Conservation (phyloP, 1,140 invertebrate genomes). For the Ceratitis capitata region DNA sequence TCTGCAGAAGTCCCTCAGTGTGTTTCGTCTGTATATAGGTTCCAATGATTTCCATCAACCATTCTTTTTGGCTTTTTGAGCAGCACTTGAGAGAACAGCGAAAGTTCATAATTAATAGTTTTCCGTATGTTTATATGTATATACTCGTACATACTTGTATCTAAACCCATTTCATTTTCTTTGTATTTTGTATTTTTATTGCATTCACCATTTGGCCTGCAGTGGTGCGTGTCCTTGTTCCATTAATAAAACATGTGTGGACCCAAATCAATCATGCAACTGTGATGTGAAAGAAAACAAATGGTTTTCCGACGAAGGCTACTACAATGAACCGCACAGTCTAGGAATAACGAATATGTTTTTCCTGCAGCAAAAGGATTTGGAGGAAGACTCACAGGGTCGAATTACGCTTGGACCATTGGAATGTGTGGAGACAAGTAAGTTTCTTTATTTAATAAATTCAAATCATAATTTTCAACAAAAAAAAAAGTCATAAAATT, state of each 20-base stretch:
- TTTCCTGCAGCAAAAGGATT: slow-evolving; percentile 85
- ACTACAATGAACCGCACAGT: slow-evolving; percentile 79
- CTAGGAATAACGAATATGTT: slow-evolving; percentile 91
- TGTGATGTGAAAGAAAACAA: slow-evolving; percentile 85
- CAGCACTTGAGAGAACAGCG: too few species aligned
- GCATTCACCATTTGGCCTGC: slow-evolving; percentile 44
- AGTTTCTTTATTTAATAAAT: slow-evolving; percentile 64
- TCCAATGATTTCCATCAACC: too few species aligned
- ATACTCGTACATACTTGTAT: too few species aligned
- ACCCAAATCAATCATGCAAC: slow-evolving; percentile 84
- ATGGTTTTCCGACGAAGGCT: slow-evolving; percentile 89
- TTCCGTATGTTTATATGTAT: too few species aligned
- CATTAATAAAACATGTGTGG: slow-evolving; percentile 81
- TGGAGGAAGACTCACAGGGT: slow-evolving; percentile 82
- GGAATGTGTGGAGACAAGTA: slow-evolving; percentile 94
- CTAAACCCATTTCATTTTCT: too few species aligned
- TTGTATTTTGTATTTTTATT: slow-evolving; percentile 8
- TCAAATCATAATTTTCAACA: neutral
- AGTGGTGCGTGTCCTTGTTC: slow-evolving; percentile 75
- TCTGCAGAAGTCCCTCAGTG: too few species aligned
- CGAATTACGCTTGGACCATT: slow-evolving; percentile 88
- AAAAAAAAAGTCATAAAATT: neutral
- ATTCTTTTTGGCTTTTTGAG: too few species aligned
- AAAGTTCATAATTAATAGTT: too few species aligned
- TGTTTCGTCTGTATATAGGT: too few species aligned